Evolutionary conservation across 2,113 vertebrate species (phyloP).

Genomic region (Acrocephalus kingi): DNA sequence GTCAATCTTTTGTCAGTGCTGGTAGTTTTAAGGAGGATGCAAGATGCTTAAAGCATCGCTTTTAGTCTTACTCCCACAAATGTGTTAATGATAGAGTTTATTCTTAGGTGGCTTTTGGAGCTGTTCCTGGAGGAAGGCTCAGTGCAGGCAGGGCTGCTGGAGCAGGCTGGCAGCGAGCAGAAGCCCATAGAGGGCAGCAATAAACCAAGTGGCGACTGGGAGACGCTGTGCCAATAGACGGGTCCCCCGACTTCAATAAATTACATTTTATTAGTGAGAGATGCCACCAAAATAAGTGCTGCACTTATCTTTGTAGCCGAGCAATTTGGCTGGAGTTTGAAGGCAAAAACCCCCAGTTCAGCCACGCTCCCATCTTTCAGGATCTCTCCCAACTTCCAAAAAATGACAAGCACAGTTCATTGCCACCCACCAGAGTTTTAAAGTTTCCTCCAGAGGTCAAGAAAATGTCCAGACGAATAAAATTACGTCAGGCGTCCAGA

Average conservation of each 20-base stretch:
- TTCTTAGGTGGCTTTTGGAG: constrained; percentile 69
- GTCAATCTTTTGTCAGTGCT: constrained; percentile 52
- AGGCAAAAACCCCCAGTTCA: not conserved
- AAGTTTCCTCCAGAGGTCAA: constrained; percentile 71
- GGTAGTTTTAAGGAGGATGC: constrained; percentile 58
- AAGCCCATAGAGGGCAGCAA: constrained; percentile 77
- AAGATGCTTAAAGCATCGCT: constrained; percentile 60
- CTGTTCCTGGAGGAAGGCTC: constrained; percentile 54
- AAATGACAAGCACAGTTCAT: not conserved
- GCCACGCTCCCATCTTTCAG: not conserved
- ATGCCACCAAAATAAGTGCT: not conserved
- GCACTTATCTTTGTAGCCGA: not conserved
- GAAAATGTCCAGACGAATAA: constrained; percentile 77
- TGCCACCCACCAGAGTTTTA: constrained; percentile 53
- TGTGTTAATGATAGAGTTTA: constrained; percentile 67
- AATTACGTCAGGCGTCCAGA: constrained; percentile 70
- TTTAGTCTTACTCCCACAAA: constrained; percentile 67
- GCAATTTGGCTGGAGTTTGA: not conserved
- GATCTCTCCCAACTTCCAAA: not conserved
- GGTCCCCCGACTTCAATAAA: not conserved
- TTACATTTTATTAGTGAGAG: not conserved
- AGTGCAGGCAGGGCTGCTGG: constrained; percentile 21
- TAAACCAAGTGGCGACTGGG: not conserved
- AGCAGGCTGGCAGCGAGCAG: constrained; percentile 20
- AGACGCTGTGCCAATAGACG: not conserved